Base-by-base conservation (phyloP, 1,140 invertebrate genomes). In the Prorops nasuta region DNA sequence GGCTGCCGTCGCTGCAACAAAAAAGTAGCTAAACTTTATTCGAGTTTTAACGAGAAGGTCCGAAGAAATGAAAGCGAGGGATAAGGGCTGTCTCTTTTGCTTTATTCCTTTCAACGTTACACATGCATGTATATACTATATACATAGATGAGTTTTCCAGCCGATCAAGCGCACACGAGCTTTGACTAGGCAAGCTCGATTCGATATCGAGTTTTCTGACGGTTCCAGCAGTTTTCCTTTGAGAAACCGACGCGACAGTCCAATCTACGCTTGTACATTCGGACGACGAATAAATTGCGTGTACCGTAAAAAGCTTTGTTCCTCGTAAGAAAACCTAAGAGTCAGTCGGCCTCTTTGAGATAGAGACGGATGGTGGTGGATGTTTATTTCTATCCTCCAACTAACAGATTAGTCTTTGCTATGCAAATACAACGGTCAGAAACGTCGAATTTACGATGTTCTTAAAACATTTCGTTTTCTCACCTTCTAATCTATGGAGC, bases 1-100 rank as follows among this genome's bases (percentile, higher is more conserved):
- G 51, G 79, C 66, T 49, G 77, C 72, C 62, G 82, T 80, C 58
- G 81, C 83, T 84, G 76, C 46, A 81, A 80, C 58, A 58, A 57
- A 63, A 28, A 28, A n/a, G n/a, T n/a, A n/a, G n/a, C n/a, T n/a
- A n/a, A n/a, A n/a, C n/a, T n/a, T n/a, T n/a, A n/a, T n/a, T 51
- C 45, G 48, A 34, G 41, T 49, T 54, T 54, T 58, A 51, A 36
- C 37, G 44, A 45, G 54, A 51, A 51, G 49, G 41, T 16, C 15
- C 28, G 36, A 4, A 20, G 22, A 20, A 56, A 34, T 24, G 18
- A n/a, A 31, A 39, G 32, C 43, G 43, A 38, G 49, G 52, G 46
- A 56, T 46, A 17, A 12, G 49, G 19, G 34, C 16, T 39, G 21
- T 42, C 20, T 10, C 39, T 38, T 57, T 49, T 46, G 44, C 48